These are phyloP conservation scores for Lucifuga dentata DNA, from an alignment of 2,113 vertebrate species.

Conservation along the genomic window DNA sequence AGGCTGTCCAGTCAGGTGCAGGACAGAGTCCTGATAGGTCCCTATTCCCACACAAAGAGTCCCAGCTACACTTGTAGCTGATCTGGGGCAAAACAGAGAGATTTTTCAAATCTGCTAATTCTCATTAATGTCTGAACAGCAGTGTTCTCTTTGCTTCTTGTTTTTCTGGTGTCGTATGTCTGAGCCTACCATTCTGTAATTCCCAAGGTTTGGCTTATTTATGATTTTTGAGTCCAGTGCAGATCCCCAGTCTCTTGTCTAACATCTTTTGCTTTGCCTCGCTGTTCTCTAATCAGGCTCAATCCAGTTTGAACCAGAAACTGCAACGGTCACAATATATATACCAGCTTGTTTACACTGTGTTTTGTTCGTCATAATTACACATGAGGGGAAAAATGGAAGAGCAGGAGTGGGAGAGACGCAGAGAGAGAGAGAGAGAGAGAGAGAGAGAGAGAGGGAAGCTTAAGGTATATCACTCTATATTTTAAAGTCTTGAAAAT, in stretches of 20 bases:
- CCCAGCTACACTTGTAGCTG: background rate
- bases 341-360: slow-evolving; percentile 62
- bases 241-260: slow-evolving; percentile 6
- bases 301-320: slow-evolving; percentile 61
- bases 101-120: slow-evolving; percentile 37
- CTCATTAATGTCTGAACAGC: slow-evolving; percentile 9
- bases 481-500: background rate
- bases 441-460: slow-evolving; percentile 3
- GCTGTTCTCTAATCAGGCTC: slow-evolving; percentile 19
- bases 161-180: slow-evolving; percentile 8
- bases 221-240: slow-evolving; percentile 2
- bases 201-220: slow-evolving; percentile 30
- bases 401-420: background rate
- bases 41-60: slow-evolving; percentile 42
- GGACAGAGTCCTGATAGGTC: slow-evolving; percentile 13
- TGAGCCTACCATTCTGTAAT: background rate
- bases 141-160: slow-evolving; percentile 7
- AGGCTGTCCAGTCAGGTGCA: slow-evolving; percentile 45
- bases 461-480: background rate
- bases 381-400: slow-evolving; percentile 40
- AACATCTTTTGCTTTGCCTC: slow-evolving; percentile 21
- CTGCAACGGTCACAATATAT: slow-evolving; percentile 56
- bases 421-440: slow-evolving; percentile 2
- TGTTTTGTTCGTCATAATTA: slow-evolving; percentile 74
- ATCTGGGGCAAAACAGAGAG: slow-evolving; percentile 12